Evolutionary conservation across 2,888 invertebrate genomes (phyloP), one percentile per base, ranked within the genome.

Genomic region (Dendrolimus houi): DNA sequence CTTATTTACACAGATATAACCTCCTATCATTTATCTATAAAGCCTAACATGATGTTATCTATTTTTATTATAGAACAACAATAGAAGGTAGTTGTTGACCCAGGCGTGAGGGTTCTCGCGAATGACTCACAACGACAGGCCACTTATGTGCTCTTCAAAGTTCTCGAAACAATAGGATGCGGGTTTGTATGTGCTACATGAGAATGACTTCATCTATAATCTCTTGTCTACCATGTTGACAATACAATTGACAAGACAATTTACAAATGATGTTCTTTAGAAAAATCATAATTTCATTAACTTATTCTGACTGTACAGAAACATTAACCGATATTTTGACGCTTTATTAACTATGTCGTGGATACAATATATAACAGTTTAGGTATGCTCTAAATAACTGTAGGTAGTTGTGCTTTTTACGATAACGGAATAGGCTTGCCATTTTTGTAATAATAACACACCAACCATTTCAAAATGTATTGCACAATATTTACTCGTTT

Each of bases 91-190:
- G 58, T 59, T 57, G 64, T 68, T 64, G 68, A 67, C 63, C 55
- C 61, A 61, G 63, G 59, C 55, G 57, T 57, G 60, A 70, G 64
- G 59, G 63, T 61, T 63, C 64, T 64, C 58, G 60, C 58, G 54
- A 64, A 66, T 67, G 65, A 71, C 62, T 73, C 72, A 70, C 67
- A 68, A 60, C 59, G 65, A 65, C 64, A 64, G 58, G 64, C 61
- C 66, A 68, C 59, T 62, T 59, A 59, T 62, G 61, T 64, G 59
- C 57, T 62, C 65, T 75, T 72, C 65, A 77, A 77, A 78, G 72
- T 71, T 79, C 74, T 77, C 72, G 69, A 78, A 79, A 85, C 83
- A 83, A 84, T 75, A 74, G 82, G 74, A 84, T 82, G 84, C 85
- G 84, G 85, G 85, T 71, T 63, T 66, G 66, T 71, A 67, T 72